These are phyloP conservation scores for Amyelois transitella DNA, from an alignment of 1,140 invertebrate genomes.

Conservation along the genomic window DNA sequence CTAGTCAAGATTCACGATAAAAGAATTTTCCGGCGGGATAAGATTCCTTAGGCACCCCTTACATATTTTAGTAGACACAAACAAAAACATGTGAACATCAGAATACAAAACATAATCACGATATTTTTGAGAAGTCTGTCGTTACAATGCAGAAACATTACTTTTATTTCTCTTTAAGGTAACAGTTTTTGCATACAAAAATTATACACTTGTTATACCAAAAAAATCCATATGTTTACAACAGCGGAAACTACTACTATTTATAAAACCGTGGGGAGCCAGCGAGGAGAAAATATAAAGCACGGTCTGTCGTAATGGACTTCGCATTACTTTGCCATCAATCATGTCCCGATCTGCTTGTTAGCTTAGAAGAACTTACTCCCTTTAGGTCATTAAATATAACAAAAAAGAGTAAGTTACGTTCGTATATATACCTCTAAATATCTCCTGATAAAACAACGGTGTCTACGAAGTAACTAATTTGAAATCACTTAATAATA, in stretches of 20 bases:
- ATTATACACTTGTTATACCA: too few species aligned
- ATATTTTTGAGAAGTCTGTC: too few species aligned
- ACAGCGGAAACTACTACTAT: too few species aligned
- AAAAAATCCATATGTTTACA: too few species aligned
- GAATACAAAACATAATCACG: neutral
- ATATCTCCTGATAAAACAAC: too few species aligned
- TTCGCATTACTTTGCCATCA: slow-evolving; percentile 25
- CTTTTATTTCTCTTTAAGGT: too few species aligned
- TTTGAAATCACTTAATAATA: too few species aligned
- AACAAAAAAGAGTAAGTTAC: slow-evolving; percentile 2
- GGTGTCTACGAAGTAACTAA: too few species aligned
- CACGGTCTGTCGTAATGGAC: neutral
- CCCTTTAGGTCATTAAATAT: neutral
- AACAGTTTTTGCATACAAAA: too few species aligned
- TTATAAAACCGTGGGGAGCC: too few species aligned
- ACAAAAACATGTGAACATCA: neutral
- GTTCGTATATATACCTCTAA: too few species aligned
- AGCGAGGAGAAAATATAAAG: neutral
- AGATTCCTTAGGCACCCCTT: neutral
- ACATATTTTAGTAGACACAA: neutral
- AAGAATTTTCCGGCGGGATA: neutral
- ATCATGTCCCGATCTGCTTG: slow-evolving; percentile 19
- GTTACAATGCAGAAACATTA: too few species aligned
- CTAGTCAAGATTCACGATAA: neutral
- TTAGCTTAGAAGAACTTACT: neutral